A percentile compares a stretch with the other conserved stretches of the same genome.
Conservation (phyloP, 1,140 invertebrate species). For the Drosophila mayri region DNA sequence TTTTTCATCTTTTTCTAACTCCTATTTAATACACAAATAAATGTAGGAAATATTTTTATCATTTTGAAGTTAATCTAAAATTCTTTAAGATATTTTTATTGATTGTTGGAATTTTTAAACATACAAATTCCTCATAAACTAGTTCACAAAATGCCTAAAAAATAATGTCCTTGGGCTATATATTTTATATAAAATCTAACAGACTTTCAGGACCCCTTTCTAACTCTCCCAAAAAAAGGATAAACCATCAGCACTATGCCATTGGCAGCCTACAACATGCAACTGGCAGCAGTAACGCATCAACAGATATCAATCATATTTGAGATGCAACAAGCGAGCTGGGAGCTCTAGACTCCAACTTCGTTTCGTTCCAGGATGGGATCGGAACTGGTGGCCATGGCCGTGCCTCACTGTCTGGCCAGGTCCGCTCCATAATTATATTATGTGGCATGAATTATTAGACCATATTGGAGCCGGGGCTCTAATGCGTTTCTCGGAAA, state of each 20-base stretch:
- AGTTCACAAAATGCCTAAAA: neutral
- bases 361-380: conserved; percentile 12
- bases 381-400: conserved; percentile 63
- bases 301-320: conserved; percentile 83
- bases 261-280: conserved; percentile 22
- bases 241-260: conserved; percentile 6
- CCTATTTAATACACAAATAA: neutral
- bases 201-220: neutral
- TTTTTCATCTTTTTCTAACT: accelerated
- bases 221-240: neutral
- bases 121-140: neutral
- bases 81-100: neutral
- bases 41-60: neutral
- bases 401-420: conserved; percentile 78
- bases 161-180: neutral
- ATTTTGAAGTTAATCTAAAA: neutral
- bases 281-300: conserved; percentile 39
- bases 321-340: conserved; percentile 66
- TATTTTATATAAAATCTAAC: neutral
- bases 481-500: conserved; percentile 84
- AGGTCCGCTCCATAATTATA: conserved; percentile 81
- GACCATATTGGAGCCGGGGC: conserved; percentile 79
- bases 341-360: conserved; percentile 1
- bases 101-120: neutral
- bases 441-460: conserved; percentile 85